Evolutionary conservation across 2,888 invertebrate genomes (phyloP).

Genomic region (Epirrita christyi): DNA sequence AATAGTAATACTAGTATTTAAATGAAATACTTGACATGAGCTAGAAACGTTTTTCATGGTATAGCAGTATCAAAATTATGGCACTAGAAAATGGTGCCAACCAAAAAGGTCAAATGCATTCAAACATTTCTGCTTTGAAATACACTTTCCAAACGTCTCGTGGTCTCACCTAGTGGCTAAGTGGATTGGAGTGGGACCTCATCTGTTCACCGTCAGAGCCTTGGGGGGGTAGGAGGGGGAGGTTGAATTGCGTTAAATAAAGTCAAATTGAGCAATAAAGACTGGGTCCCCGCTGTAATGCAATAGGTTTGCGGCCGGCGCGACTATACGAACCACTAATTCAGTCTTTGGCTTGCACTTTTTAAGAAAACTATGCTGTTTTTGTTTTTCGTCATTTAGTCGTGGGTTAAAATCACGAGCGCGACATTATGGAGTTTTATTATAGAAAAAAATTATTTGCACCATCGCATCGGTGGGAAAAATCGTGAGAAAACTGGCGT

Average conservation of each 20-base stretch:
- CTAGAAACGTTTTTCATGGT: no score
- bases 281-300: constrained; percentile 76
- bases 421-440: not conserved
- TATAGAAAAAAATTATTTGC: no score
- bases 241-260: constrained; percentile 79
- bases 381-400: not conserved
- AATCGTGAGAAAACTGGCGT: no score
- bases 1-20: no score
- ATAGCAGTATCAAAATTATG: no score
- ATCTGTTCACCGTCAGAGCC: constrained; percentile 78
- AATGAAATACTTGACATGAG: no score
- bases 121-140: constrained; percentile 46
- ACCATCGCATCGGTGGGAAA: no score
- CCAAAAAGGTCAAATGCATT: constrained; percentile 20
- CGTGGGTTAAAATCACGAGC: not conserved
- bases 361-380: not conserved
- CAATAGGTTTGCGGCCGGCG: constrained; percentile 68
- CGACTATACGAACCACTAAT: constrained; percentile 68
- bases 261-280: constrained; percentile 85
- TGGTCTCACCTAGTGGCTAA: constrained; percentile 75
- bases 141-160: constrained; percentile 56
- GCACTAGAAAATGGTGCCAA: no score
- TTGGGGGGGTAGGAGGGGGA: constrained; percentile 46
- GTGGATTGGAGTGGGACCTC: constrained; percentile 83
- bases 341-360: constrained; percentile 41